Evolutionary conservation across 2,113 vertebrate genomes (phyloP).

Genomic region (Hepsetus odoe): DNA sequence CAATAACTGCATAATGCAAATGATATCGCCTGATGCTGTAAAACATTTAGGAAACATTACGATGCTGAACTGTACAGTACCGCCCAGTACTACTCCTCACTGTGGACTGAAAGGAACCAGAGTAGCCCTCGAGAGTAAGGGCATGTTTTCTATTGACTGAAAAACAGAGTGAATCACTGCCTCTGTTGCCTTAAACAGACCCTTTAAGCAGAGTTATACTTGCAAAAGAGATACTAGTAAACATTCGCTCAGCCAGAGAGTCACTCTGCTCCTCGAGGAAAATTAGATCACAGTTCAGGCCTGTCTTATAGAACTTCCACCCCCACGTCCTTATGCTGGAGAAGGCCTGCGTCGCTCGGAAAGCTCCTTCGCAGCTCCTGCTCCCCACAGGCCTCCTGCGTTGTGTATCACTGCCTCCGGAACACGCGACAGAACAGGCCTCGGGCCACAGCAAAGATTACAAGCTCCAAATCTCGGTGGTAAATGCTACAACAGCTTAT

Average conservation of each 20-base stretch:
- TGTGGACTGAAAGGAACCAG: neutral
- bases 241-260: constrained; percentile 1
- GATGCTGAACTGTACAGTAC: neutral
- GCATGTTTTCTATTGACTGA: constrained; percentile 35
- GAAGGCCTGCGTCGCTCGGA: constrained; percentile 57
- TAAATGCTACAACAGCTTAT: constrained; percentile 18
- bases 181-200: constrained; percentile 19
- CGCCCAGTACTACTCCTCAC: neutral
- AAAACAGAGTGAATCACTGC: constrained; percentile 27
- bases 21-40: neutral
- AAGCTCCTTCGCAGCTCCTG: constrained; percentile 32
- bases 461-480: constrained; percentile 23
- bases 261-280: constrained; percentile 47
- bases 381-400: constrained; percentile 22
- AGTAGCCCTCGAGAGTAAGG: constrained; percentile 4
- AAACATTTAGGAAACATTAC: neutral
- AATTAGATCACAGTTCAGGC: constrained; percentile 53
- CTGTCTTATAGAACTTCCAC: constrained; percentile 35
- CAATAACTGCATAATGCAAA: too few species aligned
- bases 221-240: constrained; percentile 47
- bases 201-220: constrained; percentile 29
- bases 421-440: constrained; percentile 33
- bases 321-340: constrained; percentile 49
- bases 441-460: constrained; percentile 23
- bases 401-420: constrained; percentile 35